Evolutionary conservation across 2,113 vertebrate genomes (phyloP).

Genomic region (Oxygymnocypris stewartii): DNA sequence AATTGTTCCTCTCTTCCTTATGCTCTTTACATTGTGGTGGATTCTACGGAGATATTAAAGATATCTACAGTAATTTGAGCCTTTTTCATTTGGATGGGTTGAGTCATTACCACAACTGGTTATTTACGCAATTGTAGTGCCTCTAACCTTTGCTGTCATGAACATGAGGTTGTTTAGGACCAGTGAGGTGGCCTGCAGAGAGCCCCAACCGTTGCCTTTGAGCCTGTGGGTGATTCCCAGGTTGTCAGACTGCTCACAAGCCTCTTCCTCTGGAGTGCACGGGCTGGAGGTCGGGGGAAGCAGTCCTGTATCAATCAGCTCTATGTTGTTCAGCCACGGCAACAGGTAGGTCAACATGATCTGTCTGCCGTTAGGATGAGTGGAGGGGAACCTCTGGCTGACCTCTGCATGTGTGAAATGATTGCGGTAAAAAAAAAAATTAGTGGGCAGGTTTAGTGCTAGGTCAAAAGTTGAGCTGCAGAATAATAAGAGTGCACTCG

Average conservation of each 20-base stretch:
- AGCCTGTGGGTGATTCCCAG: slow-evolving; percentile 75
- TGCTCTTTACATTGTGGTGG: neutral
- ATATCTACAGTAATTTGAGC: neutral
- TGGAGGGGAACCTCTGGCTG: slow-evolving; percentile 94
- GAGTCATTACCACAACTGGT: neutral
- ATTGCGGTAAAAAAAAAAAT: neutral
- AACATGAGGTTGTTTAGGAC: slow-evolving; percentile 99
- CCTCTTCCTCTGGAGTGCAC: slow-evolving; percentile 90
- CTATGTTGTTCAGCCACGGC: slow-evolving; percentile 96
- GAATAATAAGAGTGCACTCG: neutral
- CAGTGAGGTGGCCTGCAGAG: slow-evolving; percentile 91
- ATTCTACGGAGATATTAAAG: neutral
- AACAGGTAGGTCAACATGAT: slow-evolving; percentile 97
- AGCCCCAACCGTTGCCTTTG: slow-evolving; percentile 96
- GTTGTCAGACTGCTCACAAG: slow-evolving; percentile 78
- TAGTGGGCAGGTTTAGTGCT: neutral
- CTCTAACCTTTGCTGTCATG: slow-evolving; percentile 95
- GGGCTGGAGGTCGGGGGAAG: slow-evolving; percentile 91
- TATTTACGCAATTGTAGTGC: neutral
- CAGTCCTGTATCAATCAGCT: slow-evolving; percentile 93
- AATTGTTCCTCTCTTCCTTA: neutral
- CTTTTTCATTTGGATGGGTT: neutral
- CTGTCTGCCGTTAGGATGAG: slow-evolving; percentile 94
- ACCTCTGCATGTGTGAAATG: slow-evolving; percentile 77
- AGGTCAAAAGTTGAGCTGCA: neutral